phyloP scores from a whole-genome alignment of 2,113 vertebrate species.

The Sphaerodactylus townsendi region DNA sequence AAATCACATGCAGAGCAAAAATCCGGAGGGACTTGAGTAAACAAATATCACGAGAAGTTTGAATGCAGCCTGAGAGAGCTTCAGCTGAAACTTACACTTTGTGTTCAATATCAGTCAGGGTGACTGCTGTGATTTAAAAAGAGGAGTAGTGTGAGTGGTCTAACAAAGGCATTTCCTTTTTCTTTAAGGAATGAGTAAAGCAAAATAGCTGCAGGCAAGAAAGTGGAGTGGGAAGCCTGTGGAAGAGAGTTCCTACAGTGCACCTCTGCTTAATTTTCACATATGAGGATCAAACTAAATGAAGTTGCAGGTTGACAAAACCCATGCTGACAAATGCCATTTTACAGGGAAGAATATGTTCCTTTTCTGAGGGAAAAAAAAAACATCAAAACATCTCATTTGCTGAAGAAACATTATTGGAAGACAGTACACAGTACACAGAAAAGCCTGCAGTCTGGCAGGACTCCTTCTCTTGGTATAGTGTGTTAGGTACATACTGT shows the following conservation, averaged over 20 bases:
- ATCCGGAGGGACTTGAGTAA: too few species aligned
- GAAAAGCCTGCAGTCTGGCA: neutral
- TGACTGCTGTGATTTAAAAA: neutral
- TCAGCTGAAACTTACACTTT: neutral
- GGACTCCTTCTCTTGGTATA: neutral
- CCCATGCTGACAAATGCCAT: neutral
- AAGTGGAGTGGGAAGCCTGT: neutral
- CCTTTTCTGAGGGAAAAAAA: neutral
- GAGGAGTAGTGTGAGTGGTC: neutral
- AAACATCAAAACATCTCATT: neutral
- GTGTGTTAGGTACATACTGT: neutral
- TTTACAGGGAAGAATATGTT: neutral
- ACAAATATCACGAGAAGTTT: neutral
- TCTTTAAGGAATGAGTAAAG: neutral
- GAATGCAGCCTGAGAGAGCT: neutral
- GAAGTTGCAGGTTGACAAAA: conserved; percentile 2
- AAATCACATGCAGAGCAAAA: neutral
- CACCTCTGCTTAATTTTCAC: neutral
- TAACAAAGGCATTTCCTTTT: neutral
- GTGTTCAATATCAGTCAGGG: neutral
- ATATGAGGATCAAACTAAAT: neutral
- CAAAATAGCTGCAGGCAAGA: neutral
- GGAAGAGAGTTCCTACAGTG: neutral
- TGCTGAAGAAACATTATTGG: neutral
- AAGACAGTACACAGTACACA: neutral